These are phyloP conservation scores for Hippoglossus stenolepis DNA, from an alignment of 2,113 vertebrate genomes.

Conservation along the genomic window DNA sequence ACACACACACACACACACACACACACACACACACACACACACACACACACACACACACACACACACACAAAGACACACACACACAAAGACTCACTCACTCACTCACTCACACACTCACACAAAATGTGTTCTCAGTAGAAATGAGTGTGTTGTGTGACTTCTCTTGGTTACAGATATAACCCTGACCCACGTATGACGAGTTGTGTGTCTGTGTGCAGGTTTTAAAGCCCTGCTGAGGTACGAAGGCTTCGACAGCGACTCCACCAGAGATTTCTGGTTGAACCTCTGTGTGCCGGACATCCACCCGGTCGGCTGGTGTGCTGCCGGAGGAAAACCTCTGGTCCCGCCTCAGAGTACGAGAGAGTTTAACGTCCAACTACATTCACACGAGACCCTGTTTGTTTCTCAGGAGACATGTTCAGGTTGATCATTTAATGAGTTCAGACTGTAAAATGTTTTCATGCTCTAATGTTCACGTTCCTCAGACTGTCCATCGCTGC, in stretches of 20 bases:
- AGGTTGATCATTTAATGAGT: no score
- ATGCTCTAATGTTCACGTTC: no score
- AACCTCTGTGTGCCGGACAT: conserved; percentile 91
- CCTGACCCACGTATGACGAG: neutral
- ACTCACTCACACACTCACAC: neutral
- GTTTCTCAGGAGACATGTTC: no score
- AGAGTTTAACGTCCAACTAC: neutral
- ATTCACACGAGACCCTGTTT: no score
- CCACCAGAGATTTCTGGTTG: conserved; percentile 91
- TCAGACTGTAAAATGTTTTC: no score
- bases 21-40: conserved; percentile 1
- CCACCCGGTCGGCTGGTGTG: conserved; percentile 95
- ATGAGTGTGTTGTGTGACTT: no score
- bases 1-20: conserved; percentile 31
- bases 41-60: no score
- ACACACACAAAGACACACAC: no score
- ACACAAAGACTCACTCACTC: conserved; percentile 32
- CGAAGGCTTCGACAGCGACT: conserved; percentile 93
- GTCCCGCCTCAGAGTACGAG: conserved; percentile 86
- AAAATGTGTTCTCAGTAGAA: no score
- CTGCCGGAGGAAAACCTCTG: conserved; percentile 90
- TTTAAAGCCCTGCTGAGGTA: conserved; percentile 92
- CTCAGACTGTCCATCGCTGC: no score
- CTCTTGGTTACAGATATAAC: neutral
- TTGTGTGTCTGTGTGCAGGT: conserved; percentile 74